Base-by-base conservation (phyloP, 1,140 invertebrate species). In the Wiebesia pumilae region DNA sequence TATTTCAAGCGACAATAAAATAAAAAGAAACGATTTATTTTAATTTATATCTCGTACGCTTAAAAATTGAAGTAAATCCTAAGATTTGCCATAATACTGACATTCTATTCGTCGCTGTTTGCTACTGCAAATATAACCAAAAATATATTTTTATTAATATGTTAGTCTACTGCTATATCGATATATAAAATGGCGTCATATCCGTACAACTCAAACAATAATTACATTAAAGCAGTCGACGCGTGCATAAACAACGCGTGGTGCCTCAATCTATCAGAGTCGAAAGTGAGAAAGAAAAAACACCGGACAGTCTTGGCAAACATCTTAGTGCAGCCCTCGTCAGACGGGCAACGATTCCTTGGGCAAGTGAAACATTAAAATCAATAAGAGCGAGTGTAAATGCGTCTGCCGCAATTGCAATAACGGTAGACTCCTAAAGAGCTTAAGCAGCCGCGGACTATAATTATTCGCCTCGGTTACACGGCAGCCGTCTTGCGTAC, bases 381-480 rank as follows among this genome's bases (percentile, higher is more conserved):
- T 83, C 85, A 83, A 86, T 83, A 78, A 78, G 65, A n/a, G n/a
- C 24, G 47, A 51, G 73, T n/a, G 69, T 27, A 35, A 19, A 10
- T 47, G 54, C 65, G 43, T 4, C 1, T 27, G n/a, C 40, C 3
- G 51, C 62, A 54, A 73, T 40, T 81, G 75, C 73, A 38, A 54
- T 27, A 30, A 43, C 75, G n/a, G 75, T 33, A 7, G 30, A 47
- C 38, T 75, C 40, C 30, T 12, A 54, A 51, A 71, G 58, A 62
- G 47, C 38, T 43, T 33, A 78, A 27, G 35, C 9, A n/a, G 40
- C 10, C 12, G n/a, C 38, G 6, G 47, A 81, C 82, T 84, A 87
- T 87, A 87, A 87, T 87, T 87, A 87, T 81, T 84, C 82, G 82
- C 47, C 30, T 58, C 51, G 78, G 58, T 78, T 81, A 67, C 84